Evolutionary conservation across 2,113 vertebrate species (phyloP).

Genomic region (Chelonoidis abingdonii): DNA sequence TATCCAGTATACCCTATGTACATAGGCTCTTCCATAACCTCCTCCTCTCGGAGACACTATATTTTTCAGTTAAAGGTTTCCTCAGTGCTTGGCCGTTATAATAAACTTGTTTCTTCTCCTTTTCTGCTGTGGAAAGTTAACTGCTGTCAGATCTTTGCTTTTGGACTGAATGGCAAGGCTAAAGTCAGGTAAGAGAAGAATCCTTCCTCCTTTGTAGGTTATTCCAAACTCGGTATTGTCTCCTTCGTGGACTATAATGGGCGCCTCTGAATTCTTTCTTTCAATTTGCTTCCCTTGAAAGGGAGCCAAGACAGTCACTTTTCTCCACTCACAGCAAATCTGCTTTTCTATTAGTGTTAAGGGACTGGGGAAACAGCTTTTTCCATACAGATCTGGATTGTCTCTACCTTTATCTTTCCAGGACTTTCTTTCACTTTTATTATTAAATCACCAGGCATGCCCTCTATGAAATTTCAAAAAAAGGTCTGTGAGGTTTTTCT

Average conservation of each 20-base stretch:
- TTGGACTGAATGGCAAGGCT: neutral
- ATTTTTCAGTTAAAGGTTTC: neutral
- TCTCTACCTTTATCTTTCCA: neutral
- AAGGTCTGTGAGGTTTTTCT: neutral
- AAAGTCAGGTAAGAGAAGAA: neutral
- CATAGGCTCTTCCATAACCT: neutral
- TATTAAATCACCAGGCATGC: neutral
- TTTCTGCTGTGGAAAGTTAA: neutral
- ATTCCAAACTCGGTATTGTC: neutral
- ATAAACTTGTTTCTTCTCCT: neutral
- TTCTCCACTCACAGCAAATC: neutral
- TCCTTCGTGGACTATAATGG: neutral
- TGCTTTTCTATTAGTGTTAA: neutral
- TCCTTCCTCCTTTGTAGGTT: neutral
- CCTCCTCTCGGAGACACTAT: neutral
- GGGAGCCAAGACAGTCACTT: neutral
- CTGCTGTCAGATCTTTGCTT: neutral
- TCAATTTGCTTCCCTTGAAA: neutral
- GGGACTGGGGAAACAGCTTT: fast-evolving
- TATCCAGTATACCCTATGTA: neutral
- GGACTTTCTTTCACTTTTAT: neutral
- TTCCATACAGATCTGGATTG: neutral
- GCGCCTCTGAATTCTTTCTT: neutral
- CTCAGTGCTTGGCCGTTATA: neutral
- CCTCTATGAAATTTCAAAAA: neutral